Evolutionary conservation across 2,888 invertebrate genomes (phyloP).

Genomic region (Nephrotoma guestfalica): DNA sequence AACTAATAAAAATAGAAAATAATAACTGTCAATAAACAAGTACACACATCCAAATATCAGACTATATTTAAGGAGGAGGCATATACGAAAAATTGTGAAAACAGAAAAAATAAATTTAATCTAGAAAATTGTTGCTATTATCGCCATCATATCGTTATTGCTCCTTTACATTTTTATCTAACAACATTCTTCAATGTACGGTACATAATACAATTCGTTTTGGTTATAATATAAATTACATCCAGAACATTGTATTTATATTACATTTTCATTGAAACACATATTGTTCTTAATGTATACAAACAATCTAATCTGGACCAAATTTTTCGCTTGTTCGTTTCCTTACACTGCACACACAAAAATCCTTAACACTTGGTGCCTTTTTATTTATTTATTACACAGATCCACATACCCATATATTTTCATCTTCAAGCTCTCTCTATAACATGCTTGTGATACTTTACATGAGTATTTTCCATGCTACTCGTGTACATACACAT

Average conservation of each 20-base stretch:
- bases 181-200: background rate
- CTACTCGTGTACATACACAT: background rate
- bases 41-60: background rate
- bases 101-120: background rate
- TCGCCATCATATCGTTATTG: background rate
- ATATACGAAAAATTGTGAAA: background rate
- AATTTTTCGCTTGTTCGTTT: background rate
- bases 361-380: background rate
- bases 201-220: background rate
- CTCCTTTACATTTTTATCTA: background rate
- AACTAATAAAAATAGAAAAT: too few species aligned
- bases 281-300: background rate
- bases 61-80: background rate
- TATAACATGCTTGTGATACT: background rate
- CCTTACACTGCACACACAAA: background rate
- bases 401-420: background rate
- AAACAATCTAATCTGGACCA: background rate
- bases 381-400: background rate
- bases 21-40: background rate
- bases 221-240: background rate
- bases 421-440: background rate
- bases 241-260: background rate
- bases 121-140: background rate
- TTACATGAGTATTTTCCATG: background rate
- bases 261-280: background rate